A percentile compares a stretch with the other conserved stretches of the same genome.
These are phyloP conservation scores for Hipposideros larvatus DNA, from an alignment of 2,797 vertebrate species.

Conservation along the genomic window DNA sequence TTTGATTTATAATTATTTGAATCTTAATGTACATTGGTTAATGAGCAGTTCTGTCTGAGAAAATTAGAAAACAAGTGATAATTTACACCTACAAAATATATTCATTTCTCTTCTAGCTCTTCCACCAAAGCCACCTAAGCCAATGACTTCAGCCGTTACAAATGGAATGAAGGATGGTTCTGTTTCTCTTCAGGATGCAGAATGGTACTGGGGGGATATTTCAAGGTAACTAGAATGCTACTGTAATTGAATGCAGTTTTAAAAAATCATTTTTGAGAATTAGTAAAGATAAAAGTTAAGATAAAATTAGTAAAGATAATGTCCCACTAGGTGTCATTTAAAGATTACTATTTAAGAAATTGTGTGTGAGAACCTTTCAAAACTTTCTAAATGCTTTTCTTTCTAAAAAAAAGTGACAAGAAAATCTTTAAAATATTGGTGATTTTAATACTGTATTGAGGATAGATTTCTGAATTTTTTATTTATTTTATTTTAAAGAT, in stretches of 20 bases:
- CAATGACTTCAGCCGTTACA: slow-evolving; percentile 91
- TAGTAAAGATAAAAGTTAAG: slow-evolving; percentile 46
- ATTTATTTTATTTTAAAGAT: too few species aligned
- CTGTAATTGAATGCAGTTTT: slow-evolving; percentile 42
- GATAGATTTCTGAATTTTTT: slow-evolving; percentile 37
- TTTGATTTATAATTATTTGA: slow-evolving; percentile 64
- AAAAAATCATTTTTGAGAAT: slow-evolving; percentile 47
- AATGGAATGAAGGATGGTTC: slow-evolving; percentile 91
- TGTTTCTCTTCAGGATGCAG: slow-evolving; percentile 94
- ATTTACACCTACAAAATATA: slow-evolving; percentile 54
- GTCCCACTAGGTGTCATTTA: slow-evolving; percentile 33
- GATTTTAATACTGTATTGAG: slow-evolving; percentile 39
- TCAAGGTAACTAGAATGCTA: slow-evolving; percentile 92
- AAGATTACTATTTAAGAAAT: slow-evolving; percentile 62
- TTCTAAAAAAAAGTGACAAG: background rate
- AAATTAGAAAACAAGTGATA: slow-evolving; percentile 60
- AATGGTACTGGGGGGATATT: slow-evolving; percentile 99
- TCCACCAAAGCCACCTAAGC: slow-evolving; percentile 96
- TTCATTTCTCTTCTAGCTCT: slow-evolving; percentile 91
- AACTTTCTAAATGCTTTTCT: slow-evolving; percentile 55
- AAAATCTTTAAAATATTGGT: slow-evolving; percentile 51
- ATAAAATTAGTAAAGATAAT: background rate
- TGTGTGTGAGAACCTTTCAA: background rate
- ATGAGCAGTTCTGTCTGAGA: slow-evolving; percentile 38
- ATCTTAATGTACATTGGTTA: slow-evolving; percentile 44